Base-by-base conservation (phyloP, 92 coral and sea anemone genomes). In the Zoanthus gigantus region DNA sequence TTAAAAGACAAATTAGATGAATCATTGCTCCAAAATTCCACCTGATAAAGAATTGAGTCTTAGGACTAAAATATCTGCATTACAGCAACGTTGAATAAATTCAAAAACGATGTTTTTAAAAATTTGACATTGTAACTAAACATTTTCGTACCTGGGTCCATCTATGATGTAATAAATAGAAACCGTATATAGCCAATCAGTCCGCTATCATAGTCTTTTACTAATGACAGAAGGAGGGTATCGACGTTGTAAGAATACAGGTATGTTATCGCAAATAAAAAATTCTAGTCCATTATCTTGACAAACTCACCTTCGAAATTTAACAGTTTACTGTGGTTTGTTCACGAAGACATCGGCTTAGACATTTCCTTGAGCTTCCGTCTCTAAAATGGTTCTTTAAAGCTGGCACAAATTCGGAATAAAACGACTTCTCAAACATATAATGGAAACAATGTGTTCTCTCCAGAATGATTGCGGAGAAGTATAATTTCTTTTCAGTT, bases 301-400 rank as follows among this genome's bases (percentile, higher is more conserved):
- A 79, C 10, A 44, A 79, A 7, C 85, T 66, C 28, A 81, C 85
- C 85, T 81, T 81, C 48, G 42, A 44, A 16, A 4, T 42, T 14
- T 6, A 30, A n/a, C 16, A 48, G 29, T 65, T 81, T 50, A 46
- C 46, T n/a, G 29, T 48, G 65, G 50, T 14, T 13, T 45, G 63
- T 28, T 71, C 46, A 67, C 46, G 42, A 81, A 81, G 50, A 65
- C 47, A 12, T 6, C 74, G 31, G 58, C 74, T 58, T 6, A 52
- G 13, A 63, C 44, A 45, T 4, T 34, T n/a, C 15, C 60, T 65
- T 46, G 44, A 81, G 28, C 34, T 52, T 5, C 7, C 47, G 18
- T 15, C 46, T 14, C 10, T 52, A 2, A 31, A 12, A 69, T 30
- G 45, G 16, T n/a, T 45, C 58, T 17, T 44, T 13, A 44, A 13